Percentiles rank a stretch among this genome's conserved stretches.
Conservation (phyloP, 1,140 invertebrate genomes). For the Rhyacophila brunnea region DNA sequence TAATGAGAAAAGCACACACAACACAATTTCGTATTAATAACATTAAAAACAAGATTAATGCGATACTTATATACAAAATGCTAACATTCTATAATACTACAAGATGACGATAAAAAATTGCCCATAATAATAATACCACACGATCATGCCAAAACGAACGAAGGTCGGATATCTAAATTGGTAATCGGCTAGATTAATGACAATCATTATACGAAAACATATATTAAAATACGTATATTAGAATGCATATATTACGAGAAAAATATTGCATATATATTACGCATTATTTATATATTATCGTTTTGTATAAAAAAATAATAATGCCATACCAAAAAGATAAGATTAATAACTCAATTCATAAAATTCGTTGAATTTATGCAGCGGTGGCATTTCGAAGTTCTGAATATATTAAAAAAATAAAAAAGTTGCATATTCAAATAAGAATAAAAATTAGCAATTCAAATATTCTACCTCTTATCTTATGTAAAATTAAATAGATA, state of each 20-base stretch:
- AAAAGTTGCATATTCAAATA: no score
- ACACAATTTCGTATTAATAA: no score
- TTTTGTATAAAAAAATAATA: neutral
- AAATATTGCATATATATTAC: neutral
- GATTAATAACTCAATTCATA: slow-evolving; percentile 14
- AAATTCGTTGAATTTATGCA: slow-evolving; percentile 2
- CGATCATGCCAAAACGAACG: no score
- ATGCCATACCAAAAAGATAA: neutral
- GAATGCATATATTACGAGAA: neutral
- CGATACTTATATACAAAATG: no score
- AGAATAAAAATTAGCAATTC: slow-evolving; percentile 10
- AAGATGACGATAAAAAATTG: no score
- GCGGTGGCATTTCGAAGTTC: slow-evolving; percentile 3
- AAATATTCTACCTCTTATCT: neutral
- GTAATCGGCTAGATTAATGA: neutral
- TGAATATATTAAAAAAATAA: no score
- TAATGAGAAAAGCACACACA: no score
- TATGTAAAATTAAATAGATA: neutral
- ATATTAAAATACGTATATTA: no score
- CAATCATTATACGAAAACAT: neutral
- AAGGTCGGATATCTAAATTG: no score
- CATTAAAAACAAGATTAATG: no score
- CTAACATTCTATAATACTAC: no score
- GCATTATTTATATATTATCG: neutral
- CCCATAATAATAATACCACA: no score